Base-by-base conservation (phyloP, 2,797 vertebrate species). In the Mus caroli region DNA sequence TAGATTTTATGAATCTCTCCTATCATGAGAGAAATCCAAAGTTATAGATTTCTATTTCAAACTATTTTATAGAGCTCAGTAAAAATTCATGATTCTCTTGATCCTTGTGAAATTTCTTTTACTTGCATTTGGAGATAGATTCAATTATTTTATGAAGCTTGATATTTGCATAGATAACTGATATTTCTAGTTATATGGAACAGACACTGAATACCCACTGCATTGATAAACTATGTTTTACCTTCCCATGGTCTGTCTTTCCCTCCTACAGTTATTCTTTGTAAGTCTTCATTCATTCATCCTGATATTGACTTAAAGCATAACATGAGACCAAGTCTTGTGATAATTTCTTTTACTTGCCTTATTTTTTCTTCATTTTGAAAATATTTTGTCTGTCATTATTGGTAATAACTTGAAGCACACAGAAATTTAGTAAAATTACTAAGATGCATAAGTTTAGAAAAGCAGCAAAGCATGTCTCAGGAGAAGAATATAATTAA, bases 361-460 rank as follows among this genome's bases (percentile, higher is more conserved):
- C 58, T 9, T 76, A 69, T 75, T 15, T 82, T 80, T 80, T 80
- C n/a, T 28, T 31, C 12, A 43, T 58, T 19, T 90, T 90, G 43
- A 22, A 50, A 50, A 17, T 28, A 76, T 15, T 28, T 46, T 46
- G 14, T 28, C 26, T 26, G 13, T 28, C 28, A 4, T 46, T 1
- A 46, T 76, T 76, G 75, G 46, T 73, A 19, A 24, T 88, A 93
- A 83, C 6, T 40, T 64, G 77, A 93, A 89, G 19, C 26, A 91
- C 58, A 31, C n/a, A 64, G 14, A 31, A 79, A n/a, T 52, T 79
- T 67, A 67, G 26, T 31, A 79, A 88, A 93, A 91, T 26, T 40
- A 83, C 77, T 73, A 34, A 73, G 20, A 64, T 50, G 40, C 15
- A 67, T 20, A 79, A 83, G 3, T 62, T 73, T 87, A 24, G 3